Conservation (phyloP, 2,797 vertebrate genomes). For the Rallus crepitans region DNA sequence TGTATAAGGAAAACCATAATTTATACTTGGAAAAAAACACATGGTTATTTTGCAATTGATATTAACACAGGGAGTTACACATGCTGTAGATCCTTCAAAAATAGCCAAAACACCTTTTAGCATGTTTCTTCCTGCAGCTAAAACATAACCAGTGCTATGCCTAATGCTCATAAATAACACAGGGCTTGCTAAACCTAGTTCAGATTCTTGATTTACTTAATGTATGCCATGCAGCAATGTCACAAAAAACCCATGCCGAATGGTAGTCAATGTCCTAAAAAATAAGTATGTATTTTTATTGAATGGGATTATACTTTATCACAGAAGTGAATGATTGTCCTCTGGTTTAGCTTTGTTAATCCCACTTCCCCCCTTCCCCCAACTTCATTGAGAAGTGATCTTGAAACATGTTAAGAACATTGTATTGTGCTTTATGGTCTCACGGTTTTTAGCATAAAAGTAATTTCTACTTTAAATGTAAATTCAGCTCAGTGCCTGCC, state of each 20-base stretch:
- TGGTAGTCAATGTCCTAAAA: not conserved
- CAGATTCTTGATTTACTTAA: not conserved
- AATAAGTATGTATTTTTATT: not conserved
- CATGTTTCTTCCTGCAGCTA: not conserved
- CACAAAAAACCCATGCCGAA: not conserved
- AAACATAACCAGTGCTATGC: not conserved
- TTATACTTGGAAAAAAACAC: not conserved
- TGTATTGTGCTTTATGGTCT: not conserved
- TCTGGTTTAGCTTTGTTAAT: not conserved
- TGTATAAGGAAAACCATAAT: not conserved
- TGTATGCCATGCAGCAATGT: not conserved
- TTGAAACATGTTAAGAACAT: not conserved
- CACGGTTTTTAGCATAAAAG: not conserved
- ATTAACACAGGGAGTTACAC: not conserved
- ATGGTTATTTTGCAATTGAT: not conserved
- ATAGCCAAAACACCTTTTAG: not conserved
- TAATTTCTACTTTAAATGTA: not conserved
- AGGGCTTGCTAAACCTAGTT: not conserved
- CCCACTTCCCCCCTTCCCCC: fast-evolving
- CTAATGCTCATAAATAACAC: not conserved
- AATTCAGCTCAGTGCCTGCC: not conserved
- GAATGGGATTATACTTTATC: not conserved
- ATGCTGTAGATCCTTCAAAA: not conserved
- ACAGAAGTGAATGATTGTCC: not conserved
- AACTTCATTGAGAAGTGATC: not conserved